Evolutionary conservation across 2,113 vertebrate species (phyloP), one percentile per base, ranked within the genome.

Genomic region (Clinocottus analis): DNA sequence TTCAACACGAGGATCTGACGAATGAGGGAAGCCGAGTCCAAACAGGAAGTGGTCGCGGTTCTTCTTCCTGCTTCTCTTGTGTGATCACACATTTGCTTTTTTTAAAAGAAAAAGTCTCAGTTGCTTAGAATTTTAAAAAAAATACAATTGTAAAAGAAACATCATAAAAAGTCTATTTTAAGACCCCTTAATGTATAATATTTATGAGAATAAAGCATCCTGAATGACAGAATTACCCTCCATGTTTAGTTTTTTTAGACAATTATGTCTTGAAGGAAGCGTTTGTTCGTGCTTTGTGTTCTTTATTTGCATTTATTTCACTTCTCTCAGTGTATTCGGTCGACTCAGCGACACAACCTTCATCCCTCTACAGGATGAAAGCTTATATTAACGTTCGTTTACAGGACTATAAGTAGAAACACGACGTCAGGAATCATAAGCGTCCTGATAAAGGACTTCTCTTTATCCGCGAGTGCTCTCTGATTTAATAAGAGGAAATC

Each of bases 401-500:
- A 47, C 10, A 47, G 21, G 29, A 67, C 27, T 25, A 43, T 3
- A 33, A 45, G 21, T 8, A 58, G 27, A 45, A 5, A 45, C 39
- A 45, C 27, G 43, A 64, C 14, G 43, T 27, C 3, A 2, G 8
- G 12, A 43, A 43, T 64, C 23, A n/a, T 23, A 51, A 51, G 21
- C n/a, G 39, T 41, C 39, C 55, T 39, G 41, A 43, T 11, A 23
- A 19, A 85, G 5, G 33, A 33, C 23, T 31, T 31, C 29, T 59
- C 58, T 49, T 59, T 70, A 73, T 61, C 43, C 49, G 4, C 21
- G 29, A 59, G 45, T 16, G 17, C 2, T 7, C 8, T 14, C 43
- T 82, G 47, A 77, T 85, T 73, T 61, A 65, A 82, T 85, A 35
- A 58, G 29, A n/a, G 19, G 4, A 76, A 86, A 86, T 84, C 62